phyloP scores from a whole-genome alignment of 1,140 invertebrate genomes.

The Sarcophaga peregrina region DNA sequence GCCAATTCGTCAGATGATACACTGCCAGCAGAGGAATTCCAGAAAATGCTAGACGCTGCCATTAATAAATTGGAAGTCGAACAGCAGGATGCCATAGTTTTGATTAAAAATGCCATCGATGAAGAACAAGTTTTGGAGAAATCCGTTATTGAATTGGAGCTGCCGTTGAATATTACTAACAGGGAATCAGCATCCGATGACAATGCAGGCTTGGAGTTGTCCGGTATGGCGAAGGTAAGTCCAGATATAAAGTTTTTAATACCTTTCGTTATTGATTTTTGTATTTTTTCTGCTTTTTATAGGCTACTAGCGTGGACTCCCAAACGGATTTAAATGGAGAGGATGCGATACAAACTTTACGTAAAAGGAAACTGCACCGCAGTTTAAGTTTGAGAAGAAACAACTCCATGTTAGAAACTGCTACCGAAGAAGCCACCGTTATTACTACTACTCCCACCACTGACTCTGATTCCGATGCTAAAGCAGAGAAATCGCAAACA shows the following conservation, averaged over 20 bases:
- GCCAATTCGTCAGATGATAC: slow-evolving; percentile 10
- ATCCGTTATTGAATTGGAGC: slow-evolving; percentile 16
- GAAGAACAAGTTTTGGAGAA: not conserved
- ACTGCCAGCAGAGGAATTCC: slow-evolving; percentile 51
- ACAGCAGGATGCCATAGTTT: slow-evolving; percentile 46
- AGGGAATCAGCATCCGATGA: not conserved
- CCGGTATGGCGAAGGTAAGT: slow-evolving; percentile 61
- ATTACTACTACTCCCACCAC: slow-evolving; percentile 47
- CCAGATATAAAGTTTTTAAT: not conserved
- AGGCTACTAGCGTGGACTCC: slow-evolving; percentile 62
- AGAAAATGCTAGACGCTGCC: slow-evolving; percentile 58
- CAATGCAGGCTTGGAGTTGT: slow-evolving; percentile 60
- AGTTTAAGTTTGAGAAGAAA: slow-evolving; percentile 62
- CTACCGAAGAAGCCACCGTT: too few species aligned
- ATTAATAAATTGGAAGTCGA: slow-evolving; percentile 56
- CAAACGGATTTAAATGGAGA: slow-evolving; percentile 49
- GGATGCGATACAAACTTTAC: slow-evolving; percentile 53
- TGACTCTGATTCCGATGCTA: slow-evolving; percentile 60
- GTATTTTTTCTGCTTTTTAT: not conserved
- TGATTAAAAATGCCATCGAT: slow-evolving; percentile 50
- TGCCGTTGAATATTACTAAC: not conserved
- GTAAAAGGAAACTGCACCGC: slow-evolving; percentile 62
- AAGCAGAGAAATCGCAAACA: slow-evolving; percentile 28
- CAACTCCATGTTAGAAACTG: slow-evolving; percentile 58
- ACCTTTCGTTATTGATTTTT: not conserved